Percentiles rank a stretch among this genome's conserved stretches.
These are phyloP conservation scores for Tenodera sinensis DNA, from an alignment of 2,888 invertebrate genomes.

Conservation along the genomic window DNA sequence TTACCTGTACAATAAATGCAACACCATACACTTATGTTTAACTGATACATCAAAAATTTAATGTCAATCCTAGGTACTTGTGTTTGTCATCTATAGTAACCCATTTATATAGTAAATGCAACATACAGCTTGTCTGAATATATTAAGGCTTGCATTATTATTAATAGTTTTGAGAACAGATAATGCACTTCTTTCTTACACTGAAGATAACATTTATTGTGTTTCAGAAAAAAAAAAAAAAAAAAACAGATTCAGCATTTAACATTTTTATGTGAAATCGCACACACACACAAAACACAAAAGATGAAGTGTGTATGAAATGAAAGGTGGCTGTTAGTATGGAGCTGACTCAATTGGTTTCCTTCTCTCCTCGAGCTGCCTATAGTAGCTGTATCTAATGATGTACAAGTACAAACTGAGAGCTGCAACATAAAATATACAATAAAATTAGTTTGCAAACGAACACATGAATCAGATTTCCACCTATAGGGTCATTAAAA, in stretches of 20 bases:
- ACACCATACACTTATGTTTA: neutral
- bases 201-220: neutral
- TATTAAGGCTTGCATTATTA: neutral
- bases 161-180: neutral
- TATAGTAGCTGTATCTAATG: neutral
- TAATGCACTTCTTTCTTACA: neutral
- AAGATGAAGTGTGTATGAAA: neutral
- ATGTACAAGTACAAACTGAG: neutral
- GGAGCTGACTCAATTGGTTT: neutral
- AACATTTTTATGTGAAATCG: neutral
- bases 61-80: neutral
- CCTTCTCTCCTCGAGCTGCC: neutral
- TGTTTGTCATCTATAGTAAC: too few relatives aligned
- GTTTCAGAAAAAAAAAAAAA: too few relatives aligned
- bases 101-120: neutral
- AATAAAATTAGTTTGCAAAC: neutral
- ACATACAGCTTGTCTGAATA: neutral
- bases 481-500: too few relatives aligned
- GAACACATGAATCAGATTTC: too few relatives aligned
- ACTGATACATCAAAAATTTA: neutral
- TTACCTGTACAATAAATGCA: neutral
- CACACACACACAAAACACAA: neutral
- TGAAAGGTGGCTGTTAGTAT: neutral
- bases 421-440: neutral
- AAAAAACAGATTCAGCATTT: neutral